A percentile compares a stretch with the other conserved stretches of the same genome.
Conservation (phyloP, 2,113 vertebrate genomes). For the Phyllostomus discolor region DNA sequence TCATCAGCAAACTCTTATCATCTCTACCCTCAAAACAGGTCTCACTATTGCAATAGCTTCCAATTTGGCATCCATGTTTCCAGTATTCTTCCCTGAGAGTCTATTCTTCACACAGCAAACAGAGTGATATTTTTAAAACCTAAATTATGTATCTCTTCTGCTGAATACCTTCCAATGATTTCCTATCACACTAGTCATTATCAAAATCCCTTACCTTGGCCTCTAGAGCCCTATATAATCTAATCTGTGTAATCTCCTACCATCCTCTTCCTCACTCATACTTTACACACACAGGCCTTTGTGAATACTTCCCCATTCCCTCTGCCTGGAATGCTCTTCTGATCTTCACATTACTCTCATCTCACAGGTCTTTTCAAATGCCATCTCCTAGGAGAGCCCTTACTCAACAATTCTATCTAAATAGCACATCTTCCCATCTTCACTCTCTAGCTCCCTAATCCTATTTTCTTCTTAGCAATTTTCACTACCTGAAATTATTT, state of each 20-base stretch:
- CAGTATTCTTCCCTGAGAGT: not conserved
- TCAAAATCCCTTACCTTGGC: not conserved
- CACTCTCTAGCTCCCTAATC: constrained; percentile 24
- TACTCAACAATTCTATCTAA: constrained; percentile 27
- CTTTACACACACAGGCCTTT: not conserved
- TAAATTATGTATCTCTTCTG: not conserved
- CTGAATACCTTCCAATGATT: not conserved
- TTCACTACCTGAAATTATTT: constrained; percentile 30
- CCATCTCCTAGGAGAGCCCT: not conserved
- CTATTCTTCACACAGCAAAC: not conserved
- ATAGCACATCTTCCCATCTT: constrained; percentile 25
- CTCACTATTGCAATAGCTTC: not conserved
- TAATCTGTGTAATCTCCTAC: not conserved
- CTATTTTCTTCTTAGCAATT: constrained; percentile 10
- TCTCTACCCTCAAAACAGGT: not conserved
- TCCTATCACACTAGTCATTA: not conserved
- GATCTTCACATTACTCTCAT: not conserved
- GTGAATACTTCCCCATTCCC: not conserved
- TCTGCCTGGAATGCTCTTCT: not conserved
- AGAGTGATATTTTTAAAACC: constrained; percentile 3
- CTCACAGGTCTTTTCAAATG: not conserved
- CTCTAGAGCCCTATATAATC: not conserved
- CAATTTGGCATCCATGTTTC: not conserved
- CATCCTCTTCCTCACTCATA: not conserved
- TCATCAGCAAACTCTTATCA: constrained; percentile 30